A percentile compares a stretch with the other conserved stretches of the same genome.
Conservation (phyloP, 2,113 vertebrate genomes). For the Plotosus lineatus region DNA sequence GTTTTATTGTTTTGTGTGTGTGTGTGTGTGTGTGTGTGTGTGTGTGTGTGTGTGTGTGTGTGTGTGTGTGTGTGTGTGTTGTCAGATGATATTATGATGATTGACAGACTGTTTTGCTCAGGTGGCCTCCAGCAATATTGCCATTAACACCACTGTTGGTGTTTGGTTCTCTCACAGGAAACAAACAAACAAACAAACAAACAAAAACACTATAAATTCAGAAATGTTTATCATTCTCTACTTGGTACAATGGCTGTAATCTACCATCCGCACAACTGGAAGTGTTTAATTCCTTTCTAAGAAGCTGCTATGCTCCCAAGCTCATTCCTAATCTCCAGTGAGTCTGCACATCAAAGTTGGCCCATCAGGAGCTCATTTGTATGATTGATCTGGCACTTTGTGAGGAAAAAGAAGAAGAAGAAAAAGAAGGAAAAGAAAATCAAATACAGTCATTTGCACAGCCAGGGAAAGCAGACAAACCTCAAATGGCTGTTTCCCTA, state of each 20-base stretch:
- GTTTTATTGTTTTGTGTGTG: constrained; percentile 43
- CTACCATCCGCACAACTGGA: constrained; percentile 11
- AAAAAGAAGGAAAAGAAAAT: background rate
- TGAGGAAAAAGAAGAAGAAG: too few relatives aligned
- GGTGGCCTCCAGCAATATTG: constrained; percentile 31
- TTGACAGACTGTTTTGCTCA: constrained; percentile 56
- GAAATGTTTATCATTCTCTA: background rate
- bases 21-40: too few relatives aligned
- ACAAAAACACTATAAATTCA: background rate
- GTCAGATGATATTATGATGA: constrained; percentile 52
- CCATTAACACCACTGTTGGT: background rate
- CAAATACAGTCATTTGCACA: background rate
- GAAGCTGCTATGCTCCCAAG: constrained; percentile 29
- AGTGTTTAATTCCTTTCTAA: constrained; percentile 20
- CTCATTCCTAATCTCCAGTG: background rate
- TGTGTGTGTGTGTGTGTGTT: too few relatives aligned
- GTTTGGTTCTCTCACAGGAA: background rate
- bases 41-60: too few relatives aligned
- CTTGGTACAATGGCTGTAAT: background rate
- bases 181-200: background rate
- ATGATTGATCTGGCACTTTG: constrained; percentile 11
- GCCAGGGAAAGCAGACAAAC: background rate
- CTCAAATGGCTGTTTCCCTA: background rate
- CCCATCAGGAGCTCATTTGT: constrained; percentile 24
- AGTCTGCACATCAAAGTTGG: background rate